Evolutionary conservation across 37 sponge, comb jelly and placozoan genomes (phyloP).

Genomic region (Geodia barretti): DNA sequence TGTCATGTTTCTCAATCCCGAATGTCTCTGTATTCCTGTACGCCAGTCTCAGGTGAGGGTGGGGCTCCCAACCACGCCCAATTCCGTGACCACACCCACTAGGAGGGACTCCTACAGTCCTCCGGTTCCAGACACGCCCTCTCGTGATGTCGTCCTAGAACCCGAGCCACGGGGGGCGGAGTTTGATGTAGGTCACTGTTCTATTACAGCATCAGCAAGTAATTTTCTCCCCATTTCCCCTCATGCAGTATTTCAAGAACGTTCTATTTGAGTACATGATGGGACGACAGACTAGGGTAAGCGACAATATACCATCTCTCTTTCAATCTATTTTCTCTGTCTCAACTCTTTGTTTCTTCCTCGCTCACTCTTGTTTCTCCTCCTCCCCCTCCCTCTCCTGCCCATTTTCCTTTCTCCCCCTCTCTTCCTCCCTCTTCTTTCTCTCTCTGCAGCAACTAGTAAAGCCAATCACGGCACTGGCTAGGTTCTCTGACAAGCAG

Average conservation of each 20-base stretch:
- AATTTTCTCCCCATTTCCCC: background rate
- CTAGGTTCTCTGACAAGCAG: constrained; percentile 63
- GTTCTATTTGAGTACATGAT: constrained; percentile 82
- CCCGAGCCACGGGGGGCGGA: constrained; percentile 73
- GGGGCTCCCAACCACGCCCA: background rate
- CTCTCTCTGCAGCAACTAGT: constrained; percentile 41
- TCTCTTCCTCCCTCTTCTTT: background rate
- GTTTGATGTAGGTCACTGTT: constrained; percentile 70
- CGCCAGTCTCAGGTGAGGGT: no score
- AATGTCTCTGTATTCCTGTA: no score
- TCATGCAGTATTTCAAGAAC: constrained; percentile 65
- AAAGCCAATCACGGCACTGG: constrained; percentile 65
- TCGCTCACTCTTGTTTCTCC: background rate
- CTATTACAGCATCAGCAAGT: no score
- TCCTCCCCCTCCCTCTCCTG: background rate
- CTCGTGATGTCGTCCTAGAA: constrained; percentile 59
- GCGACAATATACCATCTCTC: background rate
- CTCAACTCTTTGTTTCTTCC: no score
- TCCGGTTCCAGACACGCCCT: constrained; percentile 57
- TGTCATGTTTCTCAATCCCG: no score
- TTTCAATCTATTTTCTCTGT: background rate
- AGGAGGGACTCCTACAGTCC: background rate
- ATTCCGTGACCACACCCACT: constrained; percentile 18
- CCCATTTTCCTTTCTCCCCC: background rate
- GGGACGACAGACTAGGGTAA: constrained; percentile 59